A percentile compares a stretch with the other conserved stretches of the same genome.
Evolutionary conservation across 2,888 invertebrate genomes (phyloP).

Genomic region (Ceramica pisi): DNA sequence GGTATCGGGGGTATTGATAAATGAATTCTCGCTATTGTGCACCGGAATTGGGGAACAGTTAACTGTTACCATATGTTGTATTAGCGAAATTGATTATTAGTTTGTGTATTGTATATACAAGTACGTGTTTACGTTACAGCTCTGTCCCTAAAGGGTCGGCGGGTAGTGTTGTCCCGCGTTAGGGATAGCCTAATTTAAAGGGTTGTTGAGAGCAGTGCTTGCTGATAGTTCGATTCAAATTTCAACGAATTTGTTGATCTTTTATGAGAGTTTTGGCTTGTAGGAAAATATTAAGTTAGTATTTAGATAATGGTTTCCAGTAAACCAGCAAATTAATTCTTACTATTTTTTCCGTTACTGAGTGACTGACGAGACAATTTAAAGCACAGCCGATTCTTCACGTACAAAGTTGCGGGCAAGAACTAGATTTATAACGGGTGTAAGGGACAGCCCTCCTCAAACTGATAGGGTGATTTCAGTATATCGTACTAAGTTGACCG

Average conservation of each 20-base stretch:
- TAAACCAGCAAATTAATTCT: no score
- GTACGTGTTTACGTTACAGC: background rate
- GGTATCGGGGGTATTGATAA: constrained; percentile 57
- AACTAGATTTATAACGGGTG: no score
- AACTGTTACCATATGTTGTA: constrained; percentile 53
- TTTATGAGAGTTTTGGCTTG: background rate
- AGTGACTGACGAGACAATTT: no score
- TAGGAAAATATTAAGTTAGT: no score
- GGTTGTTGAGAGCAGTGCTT: background rate
- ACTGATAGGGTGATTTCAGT: no score
- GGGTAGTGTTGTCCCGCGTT: background rate
- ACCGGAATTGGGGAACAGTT: constrained; percentile 53
- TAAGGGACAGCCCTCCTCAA: no score
- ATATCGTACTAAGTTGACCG: no score
- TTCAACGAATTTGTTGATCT: background rate
- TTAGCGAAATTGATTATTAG: constrained; percentile 57
- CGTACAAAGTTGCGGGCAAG: no score
- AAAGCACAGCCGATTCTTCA: no score
- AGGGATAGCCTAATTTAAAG: background rate
- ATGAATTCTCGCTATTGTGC: constrained; percentile 57
- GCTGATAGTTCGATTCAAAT: no score
- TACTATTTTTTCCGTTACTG: no score
- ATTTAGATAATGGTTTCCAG: no score
- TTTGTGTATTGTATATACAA: constrained; percentile 35
- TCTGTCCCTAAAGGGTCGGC: background rate